A percentile compares a stretch with the other conserved stretches of the same genome.
Conservation (phyloP, 2,113 vertebrate species). For the Antennarius striatus region DNA sequence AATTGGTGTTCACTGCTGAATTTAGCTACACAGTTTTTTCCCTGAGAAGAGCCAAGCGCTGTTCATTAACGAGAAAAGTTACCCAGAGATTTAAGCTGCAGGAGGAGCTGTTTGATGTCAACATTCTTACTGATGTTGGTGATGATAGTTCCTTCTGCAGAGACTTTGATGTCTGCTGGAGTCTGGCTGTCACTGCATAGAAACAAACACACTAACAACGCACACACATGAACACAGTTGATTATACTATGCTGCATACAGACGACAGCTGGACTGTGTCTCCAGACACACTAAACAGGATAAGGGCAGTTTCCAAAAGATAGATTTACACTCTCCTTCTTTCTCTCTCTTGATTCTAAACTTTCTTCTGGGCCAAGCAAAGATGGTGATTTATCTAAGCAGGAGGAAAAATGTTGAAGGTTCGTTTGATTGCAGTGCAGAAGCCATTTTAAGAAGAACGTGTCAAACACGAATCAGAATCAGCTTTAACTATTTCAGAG, state of each 20-base stretch:
- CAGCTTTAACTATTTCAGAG: no score
- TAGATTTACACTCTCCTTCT: no score
- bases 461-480: no score
- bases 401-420: no score
- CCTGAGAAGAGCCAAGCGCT: slow-evolving; percentile 1
- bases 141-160: slow-evolving; percentile 25
- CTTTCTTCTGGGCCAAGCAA: no score
- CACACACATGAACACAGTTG: background rate
- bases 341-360: no score
- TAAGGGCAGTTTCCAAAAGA: no score
- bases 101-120: slow-evolving; percentile 23
- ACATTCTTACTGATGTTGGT: slow-evolving; percentile 19
- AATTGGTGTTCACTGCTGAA: background rate
- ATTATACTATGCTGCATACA: background rate
- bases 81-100: slow-evolving; percentile 13
- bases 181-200: background rate
- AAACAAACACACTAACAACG: background rate
- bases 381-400: no score
- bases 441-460: no score
- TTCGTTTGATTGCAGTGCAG: no score
- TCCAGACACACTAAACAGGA: no score
- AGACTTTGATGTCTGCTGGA: slow-evolving; percentile 26
- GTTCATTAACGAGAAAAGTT: slow-evolving; percentile 27
- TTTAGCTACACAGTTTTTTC: slow-evolving; percentile 4
- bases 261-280: no score